Evolutionary conservation across 2,113 vertebrate genomes (phyloP).

Genomic region (Ophthalmolycus amberensis): DNA sequence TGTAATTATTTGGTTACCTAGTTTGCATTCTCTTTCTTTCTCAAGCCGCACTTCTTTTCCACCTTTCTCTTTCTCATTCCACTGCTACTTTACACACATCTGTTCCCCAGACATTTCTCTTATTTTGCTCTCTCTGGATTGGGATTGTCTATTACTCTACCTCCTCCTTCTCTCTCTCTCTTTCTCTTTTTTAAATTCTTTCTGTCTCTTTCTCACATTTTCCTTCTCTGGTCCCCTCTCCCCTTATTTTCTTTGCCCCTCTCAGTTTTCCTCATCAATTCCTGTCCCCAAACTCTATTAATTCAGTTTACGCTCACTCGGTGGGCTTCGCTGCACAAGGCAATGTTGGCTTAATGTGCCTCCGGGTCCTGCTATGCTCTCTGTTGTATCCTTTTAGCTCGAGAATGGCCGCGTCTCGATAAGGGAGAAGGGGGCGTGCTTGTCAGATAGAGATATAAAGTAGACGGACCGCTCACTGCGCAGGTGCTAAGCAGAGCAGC

Average conservation of each 20-base stretch:
- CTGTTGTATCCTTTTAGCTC: slow-evolving; percentile 70
- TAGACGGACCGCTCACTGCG: slow-evolving; percentile 27
- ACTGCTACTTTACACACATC: slow-evolving; percentile 10
- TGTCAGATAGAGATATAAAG: slow-evolving; percentile 59
- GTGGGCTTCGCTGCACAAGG: slow-evolving; percentile 72
- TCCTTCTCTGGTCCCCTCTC: slow-evolving; percentile 7
- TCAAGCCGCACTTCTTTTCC: slow-evolving; percentile 3
- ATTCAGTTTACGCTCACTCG: slow-evolving; percentile 75
- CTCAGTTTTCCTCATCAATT: slow-evolving; percentile 54
- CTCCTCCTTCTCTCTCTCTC: not conserved
- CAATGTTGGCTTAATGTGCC: slow-evolving; percentile 72
- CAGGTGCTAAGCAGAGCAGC: slow-evolving; percentile 22
- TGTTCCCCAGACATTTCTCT: slow-evolving; percentile 45
- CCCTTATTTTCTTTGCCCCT: slow-evolving; percentile 43
- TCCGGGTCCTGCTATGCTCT: slow-evolving; percentile 54
- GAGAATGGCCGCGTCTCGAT: slow-evolving; percentile 60
- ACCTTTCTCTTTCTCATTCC: slow-evolving; percentile 12
- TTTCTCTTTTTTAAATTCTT: slow-evolving; percentile 8
- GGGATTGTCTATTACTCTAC: slow-evolving; percentile 47
- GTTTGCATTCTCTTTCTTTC: slow-evolving; percentile 53
- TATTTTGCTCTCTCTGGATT: slow-evolving; percentile 18
- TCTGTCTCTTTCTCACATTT: slow-evolving; percentile 45
- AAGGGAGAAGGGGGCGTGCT: slow-evolving; percentile 41
- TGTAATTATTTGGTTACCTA: slow-evolving; percentile 50
- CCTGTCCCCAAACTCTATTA: slow-evolving; percentile 60